Base-by-base conservation (phyloP, 2,113 vertebrate species). In the Alethe diademata region DNA sequence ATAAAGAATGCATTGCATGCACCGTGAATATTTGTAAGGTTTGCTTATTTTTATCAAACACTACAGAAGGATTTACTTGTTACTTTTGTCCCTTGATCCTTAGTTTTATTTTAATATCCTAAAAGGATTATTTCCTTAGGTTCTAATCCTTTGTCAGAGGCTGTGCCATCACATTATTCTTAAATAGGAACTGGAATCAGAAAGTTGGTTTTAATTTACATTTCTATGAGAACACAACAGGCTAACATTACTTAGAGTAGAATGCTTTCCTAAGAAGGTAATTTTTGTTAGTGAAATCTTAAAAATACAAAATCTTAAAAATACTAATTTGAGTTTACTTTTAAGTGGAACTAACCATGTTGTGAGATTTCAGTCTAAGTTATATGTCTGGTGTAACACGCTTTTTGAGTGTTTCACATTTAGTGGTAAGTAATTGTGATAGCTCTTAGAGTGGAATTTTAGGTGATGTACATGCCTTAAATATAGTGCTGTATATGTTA, bases 31-130 rank as follows among this genome's bases (percentile, higher is more conserved):
- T 57, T 75, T 86, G n/a, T 71, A 66, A 53, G 3, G 3, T 71
- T 85, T 86, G 16, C 66, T 86, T 91, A 42, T 79, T 89, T 86
- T 53, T 67, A 45, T 75, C 67, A 67, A 56, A 54, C 5, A 15
- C 35, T 91, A 47, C 53, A 73, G 53, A 54, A 14, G 35, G 60
- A 85, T 58, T 53, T 86, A 35, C 47, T 35, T 72, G 45, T 47
- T 85, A 60, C 66, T 91, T 91, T 66, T 78, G 74, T 86, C 29
- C 66, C 79, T 91, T 86, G 45, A 78, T 91, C 53, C 40, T 33
- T 66, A 66, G 53, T 73, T 79, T 86, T 86, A 86, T 82, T 89
- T 93, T 57, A 90, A 62, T 90, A 72, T 72, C 36, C 36, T 92
- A 60, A 92, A 92, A 73, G 69, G 26, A 73, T 92, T 80, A 69